Conservation (phyloP, 1,140 invertebrate genomes). For the Drosophila tristis region DNA sequence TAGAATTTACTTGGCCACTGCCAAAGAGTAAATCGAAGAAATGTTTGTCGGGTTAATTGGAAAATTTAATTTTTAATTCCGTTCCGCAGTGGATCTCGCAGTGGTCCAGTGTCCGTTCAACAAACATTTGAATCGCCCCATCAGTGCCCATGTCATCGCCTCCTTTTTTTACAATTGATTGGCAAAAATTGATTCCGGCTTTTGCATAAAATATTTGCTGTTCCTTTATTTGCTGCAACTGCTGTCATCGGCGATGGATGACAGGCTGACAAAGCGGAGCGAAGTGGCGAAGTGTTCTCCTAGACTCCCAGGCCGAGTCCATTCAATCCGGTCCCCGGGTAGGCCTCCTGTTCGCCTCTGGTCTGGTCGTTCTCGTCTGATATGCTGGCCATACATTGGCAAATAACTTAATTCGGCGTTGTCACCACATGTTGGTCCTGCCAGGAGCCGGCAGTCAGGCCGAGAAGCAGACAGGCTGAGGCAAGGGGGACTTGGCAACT, state of each 20-base stretch:
- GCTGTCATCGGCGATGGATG: constrained; percentile 47
- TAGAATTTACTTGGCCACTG: constrained; percentile 51
- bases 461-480: not conserved
- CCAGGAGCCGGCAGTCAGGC: constrained; percentile 6
- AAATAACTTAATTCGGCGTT: constrained; percentile 79
- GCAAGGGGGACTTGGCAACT: constrained; percentile 25
- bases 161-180: constrained; percentile 76
- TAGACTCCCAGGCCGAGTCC: constrained; percentile 10
- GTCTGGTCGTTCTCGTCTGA: constrained; percentile 29
- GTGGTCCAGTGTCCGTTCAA: constrained; percentile 44
- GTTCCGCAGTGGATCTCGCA: constrained; percentile 39
- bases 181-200: constrained; percentile 79
- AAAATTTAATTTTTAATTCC: constrained; percentile 80
- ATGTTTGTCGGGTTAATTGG: constrained; percentile 70
- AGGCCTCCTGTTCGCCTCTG: constrained; percentile 8
- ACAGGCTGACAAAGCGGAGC: constrained; percentile 58
- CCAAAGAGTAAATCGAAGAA: constrained; percentile 25
- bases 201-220: constrained; percentile 77
- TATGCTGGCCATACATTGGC: constrained; percentile 64
- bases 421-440: constrained; percentile 69
- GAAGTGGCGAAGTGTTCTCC: constrained; percentile 4
- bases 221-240: constrained; percentile 72
- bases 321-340: not conserved
- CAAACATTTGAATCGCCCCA: constrained; percentile 68
- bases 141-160: constrained; percentile 43